phyloP scores from a whole-genome alignment of 2,888 invertebrate genomes.

The Hydroisotoma schaefferi region DNA sequence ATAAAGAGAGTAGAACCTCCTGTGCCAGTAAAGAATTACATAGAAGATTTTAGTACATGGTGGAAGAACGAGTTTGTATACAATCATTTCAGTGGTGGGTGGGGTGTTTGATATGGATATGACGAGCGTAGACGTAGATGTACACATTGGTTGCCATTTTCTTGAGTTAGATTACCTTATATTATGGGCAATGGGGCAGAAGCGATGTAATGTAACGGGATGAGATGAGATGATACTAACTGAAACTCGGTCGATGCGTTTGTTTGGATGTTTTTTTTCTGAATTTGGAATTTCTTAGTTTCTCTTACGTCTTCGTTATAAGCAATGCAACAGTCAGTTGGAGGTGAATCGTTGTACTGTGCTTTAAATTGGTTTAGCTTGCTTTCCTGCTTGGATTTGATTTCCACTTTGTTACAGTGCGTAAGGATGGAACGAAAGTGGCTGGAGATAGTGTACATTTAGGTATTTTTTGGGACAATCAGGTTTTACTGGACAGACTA shows the following conservation, averaged over 20 bases:
- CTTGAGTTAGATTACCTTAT: neutral
- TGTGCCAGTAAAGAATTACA: no score
- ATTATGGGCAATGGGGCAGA: conserved; percentile 4
- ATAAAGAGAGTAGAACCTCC: no score
- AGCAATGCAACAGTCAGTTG: no score
- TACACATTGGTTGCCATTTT: neutral
- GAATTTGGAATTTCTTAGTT: no score
- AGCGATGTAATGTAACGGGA: neutral
- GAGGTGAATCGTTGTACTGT: no score
- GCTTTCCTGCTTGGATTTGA: neutral
- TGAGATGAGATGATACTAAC: neutral
- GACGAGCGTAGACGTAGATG: neutral
- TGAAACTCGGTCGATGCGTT: neutral
- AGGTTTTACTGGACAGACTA: conserved; percentile 1
- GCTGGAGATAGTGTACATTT: neutral
- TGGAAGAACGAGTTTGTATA: no score
- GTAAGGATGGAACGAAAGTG: neutral
- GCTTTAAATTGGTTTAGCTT: no score
- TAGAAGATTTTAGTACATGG: no score
- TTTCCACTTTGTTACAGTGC: neutral
- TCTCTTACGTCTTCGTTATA: no score
- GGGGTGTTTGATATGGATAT: no score
- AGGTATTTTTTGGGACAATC: neutral
- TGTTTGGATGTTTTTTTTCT: no score
- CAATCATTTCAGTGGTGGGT: no score